Evolutionary conservation across 1,140 invertebrate species (phyloP), one percentile per base, ranked within the genome.

Genomic region (Hylaeus volcanicus): DNA sequence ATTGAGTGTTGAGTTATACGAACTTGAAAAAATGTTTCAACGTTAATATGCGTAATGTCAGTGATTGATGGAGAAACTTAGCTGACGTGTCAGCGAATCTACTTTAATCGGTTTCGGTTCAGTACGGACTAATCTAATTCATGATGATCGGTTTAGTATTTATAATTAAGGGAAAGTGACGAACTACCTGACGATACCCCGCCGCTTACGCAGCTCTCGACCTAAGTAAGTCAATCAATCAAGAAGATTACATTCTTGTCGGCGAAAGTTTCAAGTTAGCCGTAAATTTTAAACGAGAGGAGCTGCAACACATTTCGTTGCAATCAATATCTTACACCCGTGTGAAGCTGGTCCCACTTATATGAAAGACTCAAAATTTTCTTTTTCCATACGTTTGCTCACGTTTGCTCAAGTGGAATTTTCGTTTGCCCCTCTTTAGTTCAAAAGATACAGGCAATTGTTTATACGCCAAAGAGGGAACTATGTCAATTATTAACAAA

Each of bases 131-230:
- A 77, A 77, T 77, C 65, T 70, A 73, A 79, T 79, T 64, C 76
- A 55, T 2, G 58, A 79, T 73, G 68, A 79, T 79, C 76, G 69
- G 60, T 79, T 63, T 64, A 61, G 60, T 79, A 79, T 79, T 79
- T 72, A 79, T 79, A 79, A 81, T 77, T 81, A 66, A 76, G 65
- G 79, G 63, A 45, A 76, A 81, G 74, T 77, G 51, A 63, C 58
- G 43, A 75, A 81, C 72, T 68, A 45, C 8, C 65, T 41, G 53
- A 56, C 63, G 72, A 65, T 80, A 68, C 41, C 14, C n/a, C 56
- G 45, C 53, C 63, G 79, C 79, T 81, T 81, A 81, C 79, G 79
- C 73, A 70, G 79, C 58, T 55, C 58, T 55, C 58, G 37, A 45
- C 4, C 58, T n/a, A 70, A 70, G 48, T 14, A 56, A 81, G 63